These are phyloP conservation scores for Tursiops truncatus DNA, from an alignment of 2,113 vertebrate species.

Conservation along the genomic window DNA sequence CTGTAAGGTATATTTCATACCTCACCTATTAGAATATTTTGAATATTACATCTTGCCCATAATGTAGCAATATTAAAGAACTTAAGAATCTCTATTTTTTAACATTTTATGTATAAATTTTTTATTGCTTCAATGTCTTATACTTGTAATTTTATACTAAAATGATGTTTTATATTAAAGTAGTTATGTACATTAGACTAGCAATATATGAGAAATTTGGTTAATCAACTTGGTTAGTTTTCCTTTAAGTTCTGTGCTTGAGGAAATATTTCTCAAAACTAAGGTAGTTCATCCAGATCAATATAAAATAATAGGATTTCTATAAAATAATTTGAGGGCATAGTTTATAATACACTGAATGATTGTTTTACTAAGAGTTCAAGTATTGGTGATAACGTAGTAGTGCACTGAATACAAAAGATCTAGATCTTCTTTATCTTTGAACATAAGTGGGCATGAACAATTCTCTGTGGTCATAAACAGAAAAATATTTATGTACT, in stretches of 20 bases:
- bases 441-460: neutral
- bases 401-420: neutral
- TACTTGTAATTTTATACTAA: constrained; percentile 9
- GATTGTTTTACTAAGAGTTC: neutral
- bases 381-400: neutral
- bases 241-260: constrained; percentile 10
- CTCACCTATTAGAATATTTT: constrained; percentile 34
- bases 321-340: neutral
- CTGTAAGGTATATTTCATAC: neutral
- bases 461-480: neutral
- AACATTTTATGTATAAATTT: constrained; percentile 3
- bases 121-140: neutral
- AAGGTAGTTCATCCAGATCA: neutral
- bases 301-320: neutral
- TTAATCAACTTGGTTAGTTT: neutral
- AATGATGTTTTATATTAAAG: constrained; percentile 43
- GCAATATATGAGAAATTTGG: neutral
- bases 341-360: constrained; percentile 4
- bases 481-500: neutral
- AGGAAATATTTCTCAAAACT: constrained; percentile 52
- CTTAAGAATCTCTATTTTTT: constrained; percentile 21
- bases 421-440: neutral
- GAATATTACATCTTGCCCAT: neutral
- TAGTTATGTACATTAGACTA: neutral
- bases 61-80: constrained; percentile 43